Base-by-base conservation (phyloP, 2,797 vertebrate genomes). In the Gadopsis bispinosus region DNA sequence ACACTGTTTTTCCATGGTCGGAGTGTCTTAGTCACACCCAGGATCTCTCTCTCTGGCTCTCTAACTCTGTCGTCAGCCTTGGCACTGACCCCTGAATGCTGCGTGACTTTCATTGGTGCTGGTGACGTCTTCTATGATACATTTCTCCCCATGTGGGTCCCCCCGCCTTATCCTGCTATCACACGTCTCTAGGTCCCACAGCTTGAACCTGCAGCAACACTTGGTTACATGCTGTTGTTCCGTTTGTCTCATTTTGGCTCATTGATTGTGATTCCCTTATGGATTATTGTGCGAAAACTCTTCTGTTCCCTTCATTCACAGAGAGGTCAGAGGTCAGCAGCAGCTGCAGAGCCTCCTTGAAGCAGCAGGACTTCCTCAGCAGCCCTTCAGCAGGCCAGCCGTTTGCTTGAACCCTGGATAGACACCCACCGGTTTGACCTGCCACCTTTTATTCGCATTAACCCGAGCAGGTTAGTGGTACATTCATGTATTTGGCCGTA, bases 1-100 rank as follows among this genome's bases (percentile, higher is more conserved):
- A 67, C 58, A 33, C 70, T 65, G 72, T 84, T 86, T 81, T 87
- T 87, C 90, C 87, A 83, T 80, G 81, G 83, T 63, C 53, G 54
- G 78, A 80, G 80, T 55, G 61, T 86, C 80, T 92, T 90, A 90
- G 89, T 91, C 89, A 88, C 86, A 85, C 80, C 83, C 85, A 83
- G 76, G 62, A 81, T 86, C 79, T 75, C 81, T 84, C 54, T 67
- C 79, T 63, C n/a, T n/a, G n/a, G 73, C 69, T 56, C 69, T 81
- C 58, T 66, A 41, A 73, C 64, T 85, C 83, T 85, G 83, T 85
- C 79, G 70, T 86, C 88, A 91, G 91, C 79, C 88, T 93, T 93
- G 89, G 48, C 89, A 84, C 88, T 90, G 90, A 93, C 92, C 92
- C 89, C 91, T 90, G 73, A 84, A 73, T 91, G 86, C 85, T 73